Conservation (phyloP, 1,140 invertebrate genomes). For the Paraescarpia echinospica region DNA sequence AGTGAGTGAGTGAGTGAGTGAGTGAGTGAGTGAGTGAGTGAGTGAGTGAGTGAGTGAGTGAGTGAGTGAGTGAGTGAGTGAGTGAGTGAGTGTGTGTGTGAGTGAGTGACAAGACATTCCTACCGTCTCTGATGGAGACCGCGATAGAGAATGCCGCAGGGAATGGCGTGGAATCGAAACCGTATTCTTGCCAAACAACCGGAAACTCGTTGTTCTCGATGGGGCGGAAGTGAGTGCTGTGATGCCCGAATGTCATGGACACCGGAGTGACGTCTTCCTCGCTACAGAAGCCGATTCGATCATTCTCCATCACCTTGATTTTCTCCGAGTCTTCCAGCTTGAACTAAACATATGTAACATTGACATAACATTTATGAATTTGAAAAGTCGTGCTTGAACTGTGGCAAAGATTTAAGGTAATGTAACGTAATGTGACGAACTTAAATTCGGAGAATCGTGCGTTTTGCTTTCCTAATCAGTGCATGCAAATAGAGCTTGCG, state of each 20-base stretch:
- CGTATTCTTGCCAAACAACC: not conserved
- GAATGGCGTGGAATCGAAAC: not conserved
- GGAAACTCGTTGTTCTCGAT: not conserved
- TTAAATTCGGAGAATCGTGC: no score
- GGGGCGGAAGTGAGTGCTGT: not conserved
- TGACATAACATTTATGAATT: no score
- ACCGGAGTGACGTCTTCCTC: not conserved
- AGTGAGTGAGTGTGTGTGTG: not conserved
- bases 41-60: conserved; percentile 12
- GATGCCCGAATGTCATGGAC: not conserved
- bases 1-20: not conserved
- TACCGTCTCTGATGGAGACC: not conserved
- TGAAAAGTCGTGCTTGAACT: no score
- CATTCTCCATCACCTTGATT: not conserved
- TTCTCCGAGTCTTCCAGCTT: not conserved
- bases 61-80: not conserved
- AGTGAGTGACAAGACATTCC: not conserved
- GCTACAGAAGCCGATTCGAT: not conserved
- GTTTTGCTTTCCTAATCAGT: no score
- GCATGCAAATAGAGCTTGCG: no score
- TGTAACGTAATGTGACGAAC: no score
- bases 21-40: conserved; percentile 13
- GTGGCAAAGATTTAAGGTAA: no score
- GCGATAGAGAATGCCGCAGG: not conserved
- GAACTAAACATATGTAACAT: not conserved